phyloP scores from a whole-genome alignment of 2,888 invertebrate genomes.

The Tiliacea aurago region DNA sequence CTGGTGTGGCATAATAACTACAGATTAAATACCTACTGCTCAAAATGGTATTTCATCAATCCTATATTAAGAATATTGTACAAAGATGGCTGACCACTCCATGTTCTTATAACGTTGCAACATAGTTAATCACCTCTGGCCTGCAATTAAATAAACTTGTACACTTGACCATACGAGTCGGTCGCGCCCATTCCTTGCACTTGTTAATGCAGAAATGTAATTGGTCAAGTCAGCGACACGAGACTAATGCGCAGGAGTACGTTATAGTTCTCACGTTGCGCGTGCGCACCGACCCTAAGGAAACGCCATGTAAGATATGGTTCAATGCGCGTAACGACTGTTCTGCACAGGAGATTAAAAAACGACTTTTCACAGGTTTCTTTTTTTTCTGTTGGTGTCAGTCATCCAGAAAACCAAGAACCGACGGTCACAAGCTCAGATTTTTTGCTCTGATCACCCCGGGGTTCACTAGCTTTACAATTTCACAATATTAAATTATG shows the following conservation, averaged over 20 bases:
- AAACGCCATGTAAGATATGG: conserved; percentile 83
- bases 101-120: conserved; percentile 27
- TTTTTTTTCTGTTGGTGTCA: conserved; percentile 46
- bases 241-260: conserved; percentile 80
- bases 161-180: conserved; percentile 65
- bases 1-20: conserved; percentile 20
- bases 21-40: conserved; percentile 17
- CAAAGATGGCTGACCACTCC: conserved; percentile 33
- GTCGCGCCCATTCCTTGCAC: conserved; percentile 75
- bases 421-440: conserved; percentile 14
- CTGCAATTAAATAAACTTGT: conserved; percentile 57
- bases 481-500: conserved; percentile 14
- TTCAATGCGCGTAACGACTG: conserved; percentile 84
- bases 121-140: conserved; percentile 51
- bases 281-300: conserved; percentile 78
- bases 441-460: conserved; percentile 22
- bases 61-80: conserved; percentile 19
- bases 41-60: conserved; percentile 7
- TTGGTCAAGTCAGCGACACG: conserved; percentile 79
- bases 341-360: conserved; percentile 75
- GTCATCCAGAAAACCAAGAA: conserved; percentile 46
- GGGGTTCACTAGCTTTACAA: conserved; percentile 20
- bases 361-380: conserved; percentile 71
- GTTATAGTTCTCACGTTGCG: conserved; percentile 84
- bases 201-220: conserved; percentile 82